Percentiles rank a stretch among this genome's conserved stretches.
Conservation (phyloP, 2,797 vertebrate species). For the Trachops cirrhosus region DNA sequence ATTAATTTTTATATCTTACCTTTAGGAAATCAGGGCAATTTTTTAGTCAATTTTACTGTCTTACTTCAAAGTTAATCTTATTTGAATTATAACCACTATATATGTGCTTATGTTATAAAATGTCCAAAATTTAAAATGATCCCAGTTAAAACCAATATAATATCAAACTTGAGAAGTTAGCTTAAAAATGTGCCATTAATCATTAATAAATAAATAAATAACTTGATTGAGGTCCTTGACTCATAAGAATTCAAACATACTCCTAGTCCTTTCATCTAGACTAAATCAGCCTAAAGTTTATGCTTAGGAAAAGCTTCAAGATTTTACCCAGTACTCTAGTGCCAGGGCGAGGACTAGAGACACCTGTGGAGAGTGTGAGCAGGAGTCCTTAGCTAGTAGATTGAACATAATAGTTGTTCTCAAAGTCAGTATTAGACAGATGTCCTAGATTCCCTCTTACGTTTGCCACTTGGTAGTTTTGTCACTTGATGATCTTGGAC, state of each 20-base stretch:
- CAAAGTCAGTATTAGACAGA: neutral
- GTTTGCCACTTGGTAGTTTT: neutral
- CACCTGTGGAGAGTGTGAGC: neutral
- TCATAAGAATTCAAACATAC: neutral
- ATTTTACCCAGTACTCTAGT: neutral
- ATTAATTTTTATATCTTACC: constrained; percentile 5
- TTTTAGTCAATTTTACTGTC: constrained; percentile 14
- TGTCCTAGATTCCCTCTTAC: neutral
- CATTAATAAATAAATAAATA: neutral
- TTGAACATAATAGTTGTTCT: neutral
- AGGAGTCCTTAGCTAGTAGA: neutral
- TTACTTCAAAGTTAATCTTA: neutral
- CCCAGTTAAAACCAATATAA: neutral
- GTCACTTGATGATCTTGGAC: neutral
- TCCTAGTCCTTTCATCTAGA: neutral
- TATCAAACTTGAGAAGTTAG: neutral
- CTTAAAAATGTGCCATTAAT: neutral
- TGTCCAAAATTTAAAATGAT: neutral
- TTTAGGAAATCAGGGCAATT: neutral
- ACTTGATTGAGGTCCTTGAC: neutral
- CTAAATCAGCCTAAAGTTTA: neutral
- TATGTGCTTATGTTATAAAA: neutral
- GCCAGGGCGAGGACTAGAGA: neutral
- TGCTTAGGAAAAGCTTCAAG: neutral
- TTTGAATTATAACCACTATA: neutral